Evolutionary conservation across 2,888 invertebrate genomes (phyloP).

Genomic region (Sarcophaga caerulescens): DNA sequence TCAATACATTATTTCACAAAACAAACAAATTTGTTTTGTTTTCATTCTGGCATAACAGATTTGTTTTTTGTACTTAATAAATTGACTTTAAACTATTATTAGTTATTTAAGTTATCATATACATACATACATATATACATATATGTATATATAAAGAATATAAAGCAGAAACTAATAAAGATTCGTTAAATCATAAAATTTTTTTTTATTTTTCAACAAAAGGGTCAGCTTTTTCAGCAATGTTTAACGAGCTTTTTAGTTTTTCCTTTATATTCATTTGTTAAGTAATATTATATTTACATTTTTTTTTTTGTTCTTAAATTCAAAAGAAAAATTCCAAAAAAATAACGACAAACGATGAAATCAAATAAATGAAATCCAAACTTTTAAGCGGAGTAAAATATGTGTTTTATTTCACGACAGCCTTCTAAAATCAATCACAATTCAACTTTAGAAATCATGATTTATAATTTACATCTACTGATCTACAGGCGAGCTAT

Average conservation of each 20-base stretch:
- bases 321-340: slow-evolving; percentile 25
- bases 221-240: slow-evolving; percentile 55
- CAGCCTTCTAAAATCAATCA: too few species aligned
- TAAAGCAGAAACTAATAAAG: too few species aligned
- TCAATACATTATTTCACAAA: slow-evolving; percentile 55
- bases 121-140: too few species aligned
- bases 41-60: background rate
- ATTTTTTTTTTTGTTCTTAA: slow-evolving; percentile 34
- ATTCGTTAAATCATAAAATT: background rate
- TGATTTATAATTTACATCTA: too few species aligned
- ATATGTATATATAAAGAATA: too few species aligned
- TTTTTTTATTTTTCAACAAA: slow-evolving; percentile 5
- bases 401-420: background rate
- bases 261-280: slow-evolving; percentile 56
- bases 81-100: background rate
- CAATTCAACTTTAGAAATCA: too few species aligned
- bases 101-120: background rate
- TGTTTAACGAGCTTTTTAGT: slow-evolving; percentile 7
- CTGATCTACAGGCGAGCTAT: too few species aligned
- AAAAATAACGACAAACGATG: background rate
- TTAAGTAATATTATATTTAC: background rate
- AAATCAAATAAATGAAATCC: slow-evolving; percentile 45
- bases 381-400: slow-evolving; percentile 62
- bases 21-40: slow-evolving; percentile 35
- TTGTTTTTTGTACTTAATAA: slow-evolving; percentile 41